Evolutionary conservation across 2,888 invertebrate genomes (phyloP).

Genomic region (Nipponacmea schrenckii): DNA sequence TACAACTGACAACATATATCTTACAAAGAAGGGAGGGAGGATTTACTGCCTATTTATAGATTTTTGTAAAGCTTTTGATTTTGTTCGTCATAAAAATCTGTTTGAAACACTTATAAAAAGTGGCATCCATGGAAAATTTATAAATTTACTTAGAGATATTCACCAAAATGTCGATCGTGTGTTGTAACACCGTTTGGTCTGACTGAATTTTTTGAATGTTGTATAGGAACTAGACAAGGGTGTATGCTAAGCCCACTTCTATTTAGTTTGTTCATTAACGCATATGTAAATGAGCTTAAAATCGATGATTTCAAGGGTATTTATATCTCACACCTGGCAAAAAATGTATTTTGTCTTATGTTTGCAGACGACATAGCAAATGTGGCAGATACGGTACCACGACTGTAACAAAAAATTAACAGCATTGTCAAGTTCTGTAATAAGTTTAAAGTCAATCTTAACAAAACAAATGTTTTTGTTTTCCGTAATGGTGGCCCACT

Average conservation of each 20-base stretch:
- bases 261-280: background rate
- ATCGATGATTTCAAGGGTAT: conserved; percentile 2
- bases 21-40: background rate
- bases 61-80: background rate
- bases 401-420: conserved; percentile 19
- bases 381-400: conserved; percentile 7
- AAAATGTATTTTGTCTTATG: conserved; percentile 14
- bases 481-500: background rate
- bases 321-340: background rate
- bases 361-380: conserved; percentile 21
- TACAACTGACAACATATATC: conserved; percentile 1
- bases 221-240: conserved; percentile 5
- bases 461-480: conserved; percentile 4
- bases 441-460: conserved; percentile 1
- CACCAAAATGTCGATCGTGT: conserved; percentile 8
- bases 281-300: background rate
- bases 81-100: background rate
- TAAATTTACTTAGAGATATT: background rate
- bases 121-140: conserved; percentile 6
- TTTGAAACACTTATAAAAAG: background rate
- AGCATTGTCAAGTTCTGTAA: conserved; percentile 14
- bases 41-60: conserved; percentile 1
- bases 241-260: conserved; percentile 8
- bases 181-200: conserved; percentile 4
- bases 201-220: background rate